Conservation (phyloP, 2,888 invertebrate species). For the Biston stratarius region DNA sequence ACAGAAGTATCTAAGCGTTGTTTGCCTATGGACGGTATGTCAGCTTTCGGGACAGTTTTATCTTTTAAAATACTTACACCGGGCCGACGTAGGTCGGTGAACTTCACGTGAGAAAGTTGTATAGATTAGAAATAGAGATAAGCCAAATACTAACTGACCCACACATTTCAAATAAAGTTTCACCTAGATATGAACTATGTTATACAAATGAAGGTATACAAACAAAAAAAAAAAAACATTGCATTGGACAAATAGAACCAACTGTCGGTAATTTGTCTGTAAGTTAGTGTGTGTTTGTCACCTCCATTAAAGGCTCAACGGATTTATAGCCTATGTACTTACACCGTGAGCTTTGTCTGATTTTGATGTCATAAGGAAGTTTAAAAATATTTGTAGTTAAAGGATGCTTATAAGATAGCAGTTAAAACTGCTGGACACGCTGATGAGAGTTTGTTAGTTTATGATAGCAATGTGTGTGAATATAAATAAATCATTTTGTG, state of each 20-base stretch:
- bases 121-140: slow-evolving; percentile 12
- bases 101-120: slow-evolving; percentile 54
- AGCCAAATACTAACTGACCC: slow-evolving; percentile 28
- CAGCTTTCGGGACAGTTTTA: slow-evolving; percentile 65
- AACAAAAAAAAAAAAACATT: no score
- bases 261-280: no score
- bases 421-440: no score
- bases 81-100: slow-evolving; percentile 55
- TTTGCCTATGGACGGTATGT: slow-evolving; percentile 66
- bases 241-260: no score
- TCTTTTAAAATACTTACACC: slow-evolving; percentile 65
- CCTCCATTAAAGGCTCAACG: no score
- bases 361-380: no score
- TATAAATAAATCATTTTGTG: neutral
- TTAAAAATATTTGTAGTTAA: no score
- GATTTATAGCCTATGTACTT: no score
- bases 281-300: no score
- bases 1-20: slow-evolving; percentile 55
- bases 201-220: neutral
- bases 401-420: no score
- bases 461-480: neutral
- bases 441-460: no score
- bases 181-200: neutral
- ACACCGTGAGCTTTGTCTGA: no score
- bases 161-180: neutral